These are phyloP conservation scores for Passer montanus DNA, from an alignment of 2,113 vertebrate genomes.

Conservation along the genomic window DNA sequence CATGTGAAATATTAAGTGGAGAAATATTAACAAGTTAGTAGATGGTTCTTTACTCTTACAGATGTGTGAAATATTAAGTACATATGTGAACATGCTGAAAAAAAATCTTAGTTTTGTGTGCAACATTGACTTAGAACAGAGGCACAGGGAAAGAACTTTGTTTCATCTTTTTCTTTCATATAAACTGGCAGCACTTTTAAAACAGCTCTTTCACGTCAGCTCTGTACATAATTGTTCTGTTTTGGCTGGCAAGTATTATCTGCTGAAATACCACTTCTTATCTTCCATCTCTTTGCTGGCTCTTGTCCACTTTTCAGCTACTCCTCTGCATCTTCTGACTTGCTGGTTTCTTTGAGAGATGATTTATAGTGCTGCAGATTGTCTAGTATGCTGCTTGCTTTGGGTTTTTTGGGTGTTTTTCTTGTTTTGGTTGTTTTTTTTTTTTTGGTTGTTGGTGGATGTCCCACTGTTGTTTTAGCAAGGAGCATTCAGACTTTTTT, in stretches of 20 bases:
- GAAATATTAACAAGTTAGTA: background rate
- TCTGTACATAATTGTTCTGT: background rate
- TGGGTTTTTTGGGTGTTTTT: background rate
- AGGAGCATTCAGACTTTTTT: background rate
- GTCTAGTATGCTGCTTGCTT: background rate
- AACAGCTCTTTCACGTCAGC: background rate
- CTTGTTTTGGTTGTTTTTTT: background rate
- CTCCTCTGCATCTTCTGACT: constrained; percentile 34
- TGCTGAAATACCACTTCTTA: constrained; percentile 58
- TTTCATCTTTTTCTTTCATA: background rate
- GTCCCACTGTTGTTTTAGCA: background rate
- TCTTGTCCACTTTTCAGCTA: constrained; percentile 23
- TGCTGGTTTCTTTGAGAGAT: background rate
- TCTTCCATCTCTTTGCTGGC: constrained; percentile 50
- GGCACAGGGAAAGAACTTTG: background rate
- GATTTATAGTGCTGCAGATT: background rate
- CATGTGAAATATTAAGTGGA: background rate
- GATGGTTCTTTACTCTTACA: background rate
- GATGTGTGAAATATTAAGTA: background rate
- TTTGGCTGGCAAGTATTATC: constrained; percentile 24
- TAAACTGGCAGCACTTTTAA: background rate
- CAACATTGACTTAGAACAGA: background rate
- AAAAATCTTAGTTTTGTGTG: background rate
- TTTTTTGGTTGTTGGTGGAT: background rate
- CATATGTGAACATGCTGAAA: background rate